Base-by-base conservation (phyloP, 1,140 invertebrate species). In the Calliopsis andreniformis region DNA sequence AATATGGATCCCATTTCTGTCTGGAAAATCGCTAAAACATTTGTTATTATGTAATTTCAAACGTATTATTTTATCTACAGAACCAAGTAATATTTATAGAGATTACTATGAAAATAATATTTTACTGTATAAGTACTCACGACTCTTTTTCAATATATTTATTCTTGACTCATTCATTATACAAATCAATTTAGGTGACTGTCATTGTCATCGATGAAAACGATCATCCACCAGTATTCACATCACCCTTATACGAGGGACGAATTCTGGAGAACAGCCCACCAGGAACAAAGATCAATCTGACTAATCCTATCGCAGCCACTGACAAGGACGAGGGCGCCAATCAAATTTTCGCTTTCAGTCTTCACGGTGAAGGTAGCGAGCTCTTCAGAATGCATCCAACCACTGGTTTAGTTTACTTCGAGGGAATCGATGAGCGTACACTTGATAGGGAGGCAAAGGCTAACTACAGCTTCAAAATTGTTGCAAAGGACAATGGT, bases 201-300 rank as follows among this genome's bases (percentile, higher is more conserved):
- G 93, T 98, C 16, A 91, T 95, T 35, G 96, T 98, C 0, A 94
- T 97, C 62, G 97, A 98, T 88, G 96, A 97, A 66, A 98, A 98
- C 88, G 97, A 98, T 87, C 97, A 98, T 88, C 94, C 97, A 4
- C 98, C 98, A 14, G 91, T 95, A 66, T 98, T 98, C 89, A 94
- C 95, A 55, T 91, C 93, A 16, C 83, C 92, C 2, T 87, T 90
- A 6, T 98, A 98, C 88, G 95, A 96, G 87, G 96, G 97, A 3
- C 93, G 94, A 55, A 95, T 99, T 8, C 91, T 91, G 30, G 98
- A 98, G 92, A 97, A 98, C 86, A 95, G 94, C 68, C 92, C 92
- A 53, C 93, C 92, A 43, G 95, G 94, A 71, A 97, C 95, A 10
- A 94, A 95, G 92, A 95, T 98, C 7, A 93, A 93, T 53, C 93